Evolutionary conservation across 2,113 vertebrate genomes (phyloP).

Genomic region (Dromiciops gliroides): DNA sequence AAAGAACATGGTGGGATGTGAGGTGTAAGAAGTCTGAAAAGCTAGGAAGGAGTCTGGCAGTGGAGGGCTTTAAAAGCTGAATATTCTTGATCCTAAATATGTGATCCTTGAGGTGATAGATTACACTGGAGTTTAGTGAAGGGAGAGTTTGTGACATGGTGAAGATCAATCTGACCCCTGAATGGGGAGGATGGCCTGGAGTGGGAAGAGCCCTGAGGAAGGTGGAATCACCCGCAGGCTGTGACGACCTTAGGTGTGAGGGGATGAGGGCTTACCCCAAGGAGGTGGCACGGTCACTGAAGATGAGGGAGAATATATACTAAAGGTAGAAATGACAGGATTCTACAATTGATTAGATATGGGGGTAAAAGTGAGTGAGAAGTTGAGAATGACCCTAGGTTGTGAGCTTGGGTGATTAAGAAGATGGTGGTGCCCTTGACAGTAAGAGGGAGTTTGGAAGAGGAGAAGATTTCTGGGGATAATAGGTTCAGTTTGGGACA

Average conservation of each 20-base stretch:
- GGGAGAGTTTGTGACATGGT: not conserved
- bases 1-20: not conserved
- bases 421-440: not conserved
- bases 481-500: not conserved
- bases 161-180: no score
- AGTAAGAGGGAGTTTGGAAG: no score
- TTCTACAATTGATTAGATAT: not conserved
- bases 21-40: no score
- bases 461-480: no score
- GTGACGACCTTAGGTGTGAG: not conserved
- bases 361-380: not conserved
- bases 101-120: not conserved
- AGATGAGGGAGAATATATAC: not conserved
- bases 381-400: not conserved
- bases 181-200: no score
- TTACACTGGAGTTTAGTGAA: not conserved
- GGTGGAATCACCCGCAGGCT: no score
- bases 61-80: no score
- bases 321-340: not conserved
- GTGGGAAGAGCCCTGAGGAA: not conserved
- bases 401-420: not conserved
- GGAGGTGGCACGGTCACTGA: not conserved
- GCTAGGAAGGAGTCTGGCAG: not conserved
- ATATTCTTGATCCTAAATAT: not conserved
- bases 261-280: not conserved